Conservation (phyloP, 2,888 invertebrate species). For the Aphidius colemani region DNA sequence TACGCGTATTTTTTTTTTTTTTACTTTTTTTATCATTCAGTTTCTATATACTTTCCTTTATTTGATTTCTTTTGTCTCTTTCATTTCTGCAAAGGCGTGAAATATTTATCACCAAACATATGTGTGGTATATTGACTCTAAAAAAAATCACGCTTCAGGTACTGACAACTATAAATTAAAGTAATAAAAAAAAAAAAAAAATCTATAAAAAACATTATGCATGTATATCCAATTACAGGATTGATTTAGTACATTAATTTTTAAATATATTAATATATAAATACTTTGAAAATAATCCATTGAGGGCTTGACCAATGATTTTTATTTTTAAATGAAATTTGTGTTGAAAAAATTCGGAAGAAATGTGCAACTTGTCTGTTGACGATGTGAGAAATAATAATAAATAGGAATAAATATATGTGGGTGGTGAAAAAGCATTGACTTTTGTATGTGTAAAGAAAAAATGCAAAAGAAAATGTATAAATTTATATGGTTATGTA, state of each 20-base stretch:
- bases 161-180: too few species aligned
- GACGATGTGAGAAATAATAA: slow-evolving; percentile 7
- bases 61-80: slow-evolving; percentile 17
- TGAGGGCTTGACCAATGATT: slow-evolving; percentile 22
- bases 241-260: too few species aligned
- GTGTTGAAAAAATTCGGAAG: too few species aligned
- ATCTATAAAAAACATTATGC: too few species aligned
- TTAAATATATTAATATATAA: too few species aligned
- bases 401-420: slow-evolving; percentile 13
- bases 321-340: too few species aligned
- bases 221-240: too few species aligned
- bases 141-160: too few species aligned
- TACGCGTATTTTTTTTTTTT: background rate
- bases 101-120: slow-evolving; percentile 51
- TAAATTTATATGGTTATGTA: slow-evolving; percentile 29
- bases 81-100: slow-evolving; percentile 40
- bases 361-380: too few species aligned
- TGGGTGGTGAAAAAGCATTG: background rate
- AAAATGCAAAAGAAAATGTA: slow-evolving; percentile 41
- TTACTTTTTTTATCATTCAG: slow-evolving; percentile 5
- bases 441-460: slow-evolving; percentile 18
- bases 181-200: too few species aligned
- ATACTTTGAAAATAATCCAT: background rate
- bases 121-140: too few species aligned
- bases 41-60: slow-evolving; percentile 10